Percentiles rank a stretch among this genome's conserved stretches.
Evolutionary conservation across 2,113 vertebrate species (phyloP).

Genomic region (Pantherophis guttatus): DNA sequence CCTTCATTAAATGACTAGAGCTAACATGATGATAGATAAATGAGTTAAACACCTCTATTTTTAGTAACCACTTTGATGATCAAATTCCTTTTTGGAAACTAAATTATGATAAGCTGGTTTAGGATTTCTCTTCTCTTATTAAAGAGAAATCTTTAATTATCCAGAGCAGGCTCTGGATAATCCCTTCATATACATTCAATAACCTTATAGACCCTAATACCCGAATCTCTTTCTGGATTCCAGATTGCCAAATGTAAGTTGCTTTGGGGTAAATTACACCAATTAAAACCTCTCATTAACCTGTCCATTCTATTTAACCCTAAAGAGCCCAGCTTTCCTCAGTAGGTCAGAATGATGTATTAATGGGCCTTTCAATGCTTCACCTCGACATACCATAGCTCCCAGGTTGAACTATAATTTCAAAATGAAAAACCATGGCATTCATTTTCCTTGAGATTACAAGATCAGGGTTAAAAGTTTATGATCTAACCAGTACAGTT

Average conservation of each 20-base stretch:
- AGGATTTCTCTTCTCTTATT: background rate
- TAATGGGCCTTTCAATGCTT: background rate
- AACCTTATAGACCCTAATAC: background rate
- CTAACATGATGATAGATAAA: background rate
- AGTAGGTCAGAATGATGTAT: background rate
- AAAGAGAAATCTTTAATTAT: background rate
- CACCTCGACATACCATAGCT: background rate
- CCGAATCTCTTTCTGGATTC: background rate
- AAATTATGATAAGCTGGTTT: background rate
- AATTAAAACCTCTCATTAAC: background rate
- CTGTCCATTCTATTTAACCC: background rate
- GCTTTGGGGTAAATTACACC: background rate
- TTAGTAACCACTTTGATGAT: background rate
- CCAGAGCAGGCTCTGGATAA: background rate
- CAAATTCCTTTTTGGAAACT: background rate
- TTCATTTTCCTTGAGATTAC: background rate
- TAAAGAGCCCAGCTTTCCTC: background rate
- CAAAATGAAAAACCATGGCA: background rate
- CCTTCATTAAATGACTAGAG: background rate
- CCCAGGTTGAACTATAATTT: background rate
- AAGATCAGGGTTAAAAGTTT: background rate
- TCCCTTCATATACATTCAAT: background rate
- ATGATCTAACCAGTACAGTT: background rate
- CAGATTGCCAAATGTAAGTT: background rate
- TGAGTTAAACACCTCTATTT: background rate